Percentiles rank a stretch among this genome's conserved stretches.
Conservation (phyloP, 2,797 vertebrate genomes). For the Neosilurus mollespiculum region DNA sequence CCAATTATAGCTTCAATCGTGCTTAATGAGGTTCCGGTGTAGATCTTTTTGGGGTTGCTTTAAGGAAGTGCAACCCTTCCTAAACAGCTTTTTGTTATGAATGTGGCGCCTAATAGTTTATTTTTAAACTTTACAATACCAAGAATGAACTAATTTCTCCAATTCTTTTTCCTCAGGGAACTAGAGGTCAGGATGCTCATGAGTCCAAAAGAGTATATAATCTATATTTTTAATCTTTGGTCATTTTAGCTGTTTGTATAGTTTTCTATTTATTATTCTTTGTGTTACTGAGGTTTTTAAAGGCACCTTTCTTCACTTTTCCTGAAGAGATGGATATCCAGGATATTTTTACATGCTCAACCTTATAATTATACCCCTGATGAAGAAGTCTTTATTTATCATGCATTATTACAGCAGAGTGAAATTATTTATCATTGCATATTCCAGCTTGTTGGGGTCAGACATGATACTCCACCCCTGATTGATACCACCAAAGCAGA, state of each 20-base stretch:
- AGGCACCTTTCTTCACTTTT: not conserved
- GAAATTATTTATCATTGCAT: no score
- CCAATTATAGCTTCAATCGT: conserved; percentile 23
- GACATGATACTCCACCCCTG: no score
- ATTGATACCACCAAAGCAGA: no score
- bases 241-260: not conserved
- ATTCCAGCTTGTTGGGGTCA: no score
- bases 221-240: no score
- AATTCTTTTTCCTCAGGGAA: not conserved
- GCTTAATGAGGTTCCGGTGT: not conserved
- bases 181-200: not conserved
- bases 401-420: no score
- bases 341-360: not conserved
- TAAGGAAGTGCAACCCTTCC: conserved; percentile 28
- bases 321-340: no score
- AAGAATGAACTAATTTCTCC: not conserved
- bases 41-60: conserved; percentile 7
- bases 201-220: no score
- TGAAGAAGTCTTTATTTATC: no score
- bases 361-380: not conserved
- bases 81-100: conserved; percentile 26
- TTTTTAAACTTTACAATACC: conserved; percentile 1
- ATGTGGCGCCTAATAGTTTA: conserved; percentile 31
- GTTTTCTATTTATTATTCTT: not conserved
- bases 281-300: not conserved